These are phyloP conservation scores for Syngnathus rostellatus DNA, from an alignment of 2,797 vertebrate species.

Conservation along the genomic window DNA sequence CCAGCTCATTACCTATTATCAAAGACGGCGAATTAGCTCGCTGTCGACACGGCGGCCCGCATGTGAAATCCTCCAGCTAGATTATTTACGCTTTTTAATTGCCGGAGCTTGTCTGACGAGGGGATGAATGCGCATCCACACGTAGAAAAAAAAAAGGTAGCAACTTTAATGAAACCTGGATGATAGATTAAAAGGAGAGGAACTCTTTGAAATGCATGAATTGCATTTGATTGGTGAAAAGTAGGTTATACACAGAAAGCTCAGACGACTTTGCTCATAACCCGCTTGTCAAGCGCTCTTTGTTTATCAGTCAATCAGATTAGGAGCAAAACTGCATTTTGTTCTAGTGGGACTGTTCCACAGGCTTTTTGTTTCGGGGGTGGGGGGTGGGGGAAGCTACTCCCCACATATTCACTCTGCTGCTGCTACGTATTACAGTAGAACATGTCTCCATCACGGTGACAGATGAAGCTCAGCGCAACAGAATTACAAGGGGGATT, in stretches of 20 bases:
- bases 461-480: constrained; percentile 47
- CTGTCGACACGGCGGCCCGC: constrained; percentile 63
- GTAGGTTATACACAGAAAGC: constrained; percentile 61
- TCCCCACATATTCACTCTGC: constrained; percentile 15
- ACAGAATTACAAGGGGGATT: constrained; percentile 26
- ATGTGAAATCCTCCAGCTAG: constrained; percentile 71
- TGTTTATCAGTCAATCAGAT: constrained; percentile 67
- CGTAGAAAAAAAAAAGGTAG: constrained; percentile 62
- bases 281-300: constrained; percentile 60
- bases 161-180: constrained; percentile 69
- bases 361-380: constrained; percentile 26
- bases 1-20: constrained; percentile 77
- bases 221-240: constrained; percentile 61
- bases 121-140: constrained; percentile 57
- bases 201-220: constrained; percentile 64
- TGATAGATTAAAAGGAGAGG: constrained; percentile 64
- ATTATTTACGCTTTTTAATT: constrained; percentile 77
- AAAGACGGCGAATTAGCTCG: constrained; percentile 76
- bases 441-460: constrained; percentile 35
- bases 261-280: constrained; percentile 45
- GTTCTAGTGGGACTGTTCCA: constrained; percentile 38
- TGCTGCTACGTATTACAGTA: constrained; percentile 30
- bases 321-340: constrained; percentile 55
- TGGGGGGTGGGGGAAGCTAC: constrained; percentile 19
- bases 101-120: constrained; percentile 67